Percentiles rank a stretch among this genome's conserved stretches.
Evolutionary conservation across 1,140 invertebrate genomes (phyloP).

Genomic region (Trichonephila clavata): DNA sequence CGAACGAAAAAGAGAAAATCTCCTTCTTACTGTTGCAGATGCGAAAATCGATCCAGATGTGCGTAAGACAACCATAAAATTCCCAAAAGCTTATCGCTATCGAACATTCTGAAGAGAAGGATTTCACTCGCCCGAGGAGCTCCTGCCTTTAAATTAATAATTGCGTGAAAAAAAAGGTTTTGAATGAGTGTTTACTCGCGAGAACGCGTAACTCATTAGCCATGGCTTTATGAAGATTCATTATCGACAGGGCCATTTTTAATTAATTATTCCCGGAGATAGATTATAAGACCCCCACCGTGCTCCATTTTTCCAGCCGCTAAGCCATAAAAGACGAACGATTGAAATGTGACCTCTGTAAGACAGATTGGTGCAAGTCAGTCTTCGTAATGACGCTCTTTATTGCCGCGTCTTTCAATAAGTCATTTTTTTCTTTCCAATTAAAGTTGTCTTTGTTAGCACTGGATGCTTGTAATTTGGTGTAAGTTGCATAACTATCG

Average conservation of each 20-base stretch:
- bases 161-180: constrained; percentile 46
- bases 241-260: constrained; percentile 65
- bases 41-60: constrained; percentile 42
- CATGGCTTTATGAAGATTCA: constrained; percentile 70
- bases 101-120: constrained; percentile 48
- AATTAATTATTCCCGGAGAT: constrained; percentile 69
- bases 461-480: too few relatives aligned
- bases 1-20: not conserved
- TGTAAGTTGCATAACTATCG: too few relatives aligned
- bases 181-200: constrained; percentile 59
- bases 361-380: constrained; percentile 34
- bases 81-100: constrained; percentile 60
- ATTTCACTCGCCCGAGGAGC: not conserved
- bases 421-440: too few relatives aligned
- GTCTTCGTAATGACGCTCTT: not conserved
- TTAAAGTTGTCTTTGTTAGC: too few relatives aligned
- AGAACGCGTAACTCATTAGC: constrained; percentile 66
- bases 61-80: constrained; percentile 65
- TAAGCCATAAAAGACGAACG: constrained; percentile 64
- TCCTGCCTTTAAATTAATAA: constrained; percentile 55
- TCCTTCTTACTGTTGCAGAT: not conserved
- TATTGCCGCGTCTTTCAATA: not conserved
- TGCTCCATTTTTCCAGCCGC: constrained; percentile 50
- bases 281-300: constrained; percentile 44
- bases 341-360: constrained; percentile 47